These are phyloP conservation scores for Flexamia atlantica DNA, from an alignment of 2,888 invertebrate genomes.

Conservation along the genomic window DNA sequence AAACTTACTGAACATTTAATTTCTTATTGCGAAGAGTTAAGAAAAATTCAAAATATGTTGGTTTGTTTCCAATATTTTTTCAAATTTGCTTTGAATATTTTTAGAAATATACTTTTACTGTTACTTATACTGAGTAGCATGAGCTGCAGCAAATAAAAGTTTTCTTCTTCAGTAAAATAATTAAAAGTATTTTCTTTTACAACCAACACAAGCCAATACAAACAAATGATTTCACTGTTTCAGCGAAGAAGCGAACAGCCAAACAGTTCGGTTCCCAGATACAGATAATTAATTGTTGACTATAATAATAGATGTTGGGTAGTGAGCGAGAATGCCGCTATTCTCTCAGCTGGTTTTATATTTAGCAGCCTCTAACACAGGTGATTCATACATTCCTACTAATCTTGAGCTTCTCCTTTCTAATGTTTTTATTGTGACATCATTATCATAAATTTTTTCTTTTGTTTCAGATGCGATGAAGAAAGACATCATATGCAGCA, in stretches of 20 bases:
- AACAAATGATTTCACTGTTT: no score
- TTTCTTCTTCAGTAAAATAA: no score
- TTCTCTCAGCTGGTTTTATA: constrained; percentile 55
- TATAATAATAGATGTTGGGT: constrained; percentile 53
- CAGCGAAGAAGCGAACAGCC: background rate
- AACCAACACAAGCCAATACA: no score
- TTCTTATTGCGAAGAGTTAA: no score
- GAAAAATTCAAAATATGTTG: no score
- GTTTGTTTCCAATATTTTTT: no score
- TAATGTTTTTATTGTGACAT: background rate
- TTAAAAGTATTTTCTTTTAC: no score
- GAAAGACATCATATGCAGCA: background rate
- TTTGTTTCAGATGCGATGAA: constrained; percentile 42
- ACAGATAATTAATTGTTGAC: constrained; percentile 53
- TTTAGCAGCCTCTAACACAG: constrained; percentile 24
- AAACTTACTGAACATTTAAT: no score
- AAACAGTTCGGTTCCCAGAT: constrained; percentile 32
- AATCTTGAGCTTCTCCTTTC: background rate
- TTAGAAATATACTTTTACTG: no score
- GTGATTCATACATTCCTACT: constrained; percentile 52
- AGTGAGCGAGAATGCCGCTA: constrained; percentile 39
- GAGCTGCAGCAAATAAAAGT: no score
- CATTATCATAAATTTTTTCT: background rate
- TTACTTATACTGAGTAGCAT: no score
- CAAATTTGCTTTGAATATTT: no score